phyloP scores from a whole-genome alignment of 2,797 vertebrate genomes.

The Masticophis lateralis region DNA sequence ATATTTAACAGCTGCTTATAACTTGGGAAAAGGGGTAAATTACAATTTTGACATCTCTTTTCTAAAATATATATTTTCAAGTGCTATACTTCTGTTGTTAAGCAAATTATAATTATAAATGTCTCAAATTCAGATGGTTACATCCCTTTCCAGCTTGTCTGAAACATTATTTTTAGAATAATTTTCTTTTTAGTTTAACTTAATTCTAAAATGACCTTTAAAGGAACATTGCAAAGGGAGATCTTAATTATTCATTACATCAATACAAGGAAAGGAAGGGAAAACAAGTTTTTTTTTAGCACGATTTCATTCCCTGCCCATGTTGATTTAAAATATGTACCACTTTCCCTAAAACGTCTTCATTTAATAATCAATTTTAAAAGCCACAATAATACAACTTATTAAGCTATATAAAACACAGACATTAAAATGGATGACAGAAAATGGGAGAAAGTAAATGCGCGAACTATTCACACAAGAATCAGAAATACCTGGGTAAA shows the following conservation, averaged over 20 bases:
- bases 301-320: not conserved
- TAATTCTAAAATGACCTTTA: constrained; percentile 28
- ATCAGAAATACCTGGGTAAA: not conserved
- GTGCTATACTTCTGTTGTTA: not conserved
- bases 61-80: not conserved
- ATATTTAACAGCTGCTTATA: not conserved
- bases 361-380: not conserved
- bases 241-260: constrained; percentile 7
- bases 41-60: constrained; percentile 21
- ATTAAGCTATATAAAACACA: not conserved
- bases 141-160: constrained; percentile 15
- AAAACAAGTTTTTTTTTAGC: not conserved
- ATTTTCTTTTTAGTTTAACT: not conserved
- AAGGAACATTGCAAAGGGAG: constrained; percentile 12
- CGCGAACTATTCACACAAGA: not conserved
- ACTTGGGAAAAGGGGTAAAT: not conserved
- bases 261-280: not conserved
- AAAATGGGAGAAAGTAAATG: not conserved
- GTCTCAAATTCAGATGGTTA: not conserved
- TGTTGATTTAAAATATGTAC: not conserved
- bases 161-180: constrained; percentile 1
- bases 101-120: constrained; percentile 27
- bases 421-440: not conserved
- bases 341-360: not conserved
- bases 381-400: not conserved